A percentile compares a stretch with the other conserved stretches of the same genome.
Conservation (phyloP, 2,113 vertebrate genomes). For the Myiozetetes cayanensis region DNA sequence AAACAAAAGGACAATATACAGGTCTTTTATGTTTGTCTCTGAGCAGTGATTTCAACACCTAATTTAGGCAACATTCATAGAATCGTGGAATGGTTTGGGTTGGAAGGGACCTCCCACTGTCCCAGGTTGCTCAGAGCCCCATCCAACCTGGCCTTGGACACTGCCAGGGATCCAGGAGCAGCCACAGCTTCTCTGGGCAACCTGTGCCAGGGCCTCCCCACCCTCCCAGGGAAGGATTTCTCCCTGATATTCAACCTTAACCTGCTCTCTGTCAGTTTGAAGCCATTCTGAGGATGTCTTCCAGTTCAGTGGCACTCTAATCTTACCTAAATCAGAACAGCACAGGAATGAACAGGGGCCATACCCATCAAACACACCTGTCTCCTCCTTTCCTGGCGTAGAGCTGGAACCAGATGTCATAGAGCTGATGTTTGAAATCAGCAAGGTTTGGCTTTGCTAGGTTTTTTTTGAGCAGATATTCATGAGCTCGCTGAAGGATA, state of each 20-base stretch:
- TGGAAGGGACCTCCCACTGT: neutral
- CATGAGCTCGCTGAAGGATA: slow-evolving; percentile 75
- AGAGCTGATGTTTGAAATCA: slow-evolving; percentile 84
- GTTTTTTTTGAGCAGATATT: slow-evolving; percentile 77
- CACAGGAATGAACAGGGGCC: neutral
- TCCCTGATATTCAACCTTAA: neutral
- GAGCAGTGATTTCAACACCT: neutral
- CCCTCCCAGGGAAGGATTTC: neutral
- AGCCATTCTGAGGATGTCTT: neutral
- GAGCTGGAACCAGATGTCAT: slow-evolving; percentile 85
- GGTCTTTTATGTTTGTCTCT: neutral
- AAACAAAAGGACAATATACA: neutral
- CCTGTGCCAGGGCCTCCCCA: neutral
- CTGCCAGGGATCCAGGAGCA: neutral
- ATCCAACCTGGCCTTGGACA: neutral
- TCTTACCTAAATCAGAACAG: neutral
- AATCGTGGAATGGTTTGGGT: neutral
- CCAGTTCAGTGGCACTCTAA: rapidly evolving
- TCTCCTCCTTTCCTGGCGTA: slow-evolving; percentile 76
- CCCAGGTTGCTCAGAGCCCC: neutral
- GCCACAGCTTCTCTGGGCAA: neutral
- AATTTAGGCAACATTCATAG: neutral
- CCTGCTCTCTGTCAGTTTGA: rapidly evolving
- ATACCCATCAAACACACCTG: slow-evolving; percentile 70
- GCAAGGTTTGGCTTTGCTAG: slow-evolving; percentile 57